A percentile compares a stretch with the other conserved stretches of the same genome.
phyloP scores from a whole-genome alignment of 2,797 vertebrate genomes.

The Leucoraja ocellata region DNA sequence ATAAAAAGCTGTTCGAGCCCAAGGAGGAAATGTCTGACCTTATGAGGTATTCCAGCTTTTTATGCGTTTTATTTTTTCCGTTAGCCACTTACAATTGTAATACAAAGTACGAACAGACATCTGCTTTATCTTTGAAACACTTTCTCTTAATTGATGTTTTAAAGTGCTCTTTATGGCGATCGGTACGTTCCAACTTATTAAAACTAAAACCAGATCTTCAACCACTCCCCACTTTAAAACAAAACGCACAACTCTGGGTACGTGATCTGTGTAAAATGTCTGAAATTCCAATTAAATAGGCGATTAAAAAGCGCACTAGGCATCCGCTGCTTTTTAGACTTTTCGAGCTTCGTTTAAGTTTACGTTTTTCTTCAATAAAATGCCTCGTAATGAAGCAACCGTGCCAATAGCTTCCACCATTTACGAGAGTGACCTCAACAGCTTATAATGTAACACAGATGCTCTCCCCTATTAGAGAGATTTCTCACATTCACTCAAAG shows the following conservation, averaged over 20 bases:
- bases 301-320: neutral
- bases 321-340: neutral
- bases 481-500: constrained; percentile 36
- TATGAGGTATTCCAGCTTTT: constrained; percentile 20
- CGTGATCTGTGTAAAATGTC: neutral
- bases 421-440: constrained; percentile 50
- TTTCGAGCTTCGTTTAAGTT: constrained; percentile 45
- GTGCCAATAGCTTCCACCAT: constrained; percentile 45
- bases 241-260: neutral
- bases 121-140: constrained; percentile 23
- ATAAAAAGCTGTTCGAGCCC: neutral
- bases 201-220: constrained; percentile 13
- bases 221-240: too few relatives aligned
- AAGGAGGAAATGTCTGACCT: constrained; percentile 25
- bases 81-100: constrained; percentile 5
- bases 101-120: neutral
- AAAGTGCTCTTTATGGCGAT: constrained; percentile 30
- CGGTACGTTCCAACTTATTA: constrained; percentile 18
- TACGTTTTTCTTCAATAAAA: constrained; percentile 53
- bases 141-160: constrained; percentile 30
- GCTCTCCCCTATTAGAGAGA: constrained; percentile 49
- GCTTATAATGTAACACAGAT: constrained; percentile 58
- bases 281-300: neutral
- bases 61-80: constrained; percentile 25
- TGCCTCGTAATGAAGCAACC: constrained; percentile 51